Evolutionary conservation across 2,888 invertebrate species (phyloP).

Genomic region (Epinotia demarniana): DNA sequence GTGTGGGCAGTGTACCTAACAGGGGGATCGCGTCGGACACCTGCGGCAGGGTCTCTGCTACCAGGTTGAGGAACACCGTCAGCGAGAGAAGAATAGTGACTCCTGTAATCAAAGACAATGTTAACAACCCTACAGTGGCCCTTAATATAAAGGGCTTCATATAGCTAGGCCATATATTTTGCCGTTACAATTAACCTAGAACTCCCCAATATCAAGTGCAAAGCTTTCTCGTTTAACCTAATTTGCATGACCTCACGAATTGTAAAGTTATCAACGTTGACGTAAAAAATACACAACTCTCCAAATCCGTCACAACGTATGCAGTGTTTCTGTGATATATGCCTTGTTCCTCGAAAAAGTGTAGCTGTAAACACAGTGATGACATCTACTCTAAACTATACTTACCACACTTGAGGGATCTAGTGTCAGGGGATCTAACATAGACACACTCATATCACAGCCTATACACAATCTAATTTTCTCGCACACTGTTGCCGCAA

Average conservation of each 20-base stretch:
- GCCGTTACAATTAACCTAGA: background rate
- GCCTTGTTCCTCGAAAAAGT: slow-evolving; percentile 48
- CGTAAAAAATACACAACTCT: slow-evolving; percentile 58
- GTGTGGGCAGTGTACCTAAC: slow-evolving; percentile 93
- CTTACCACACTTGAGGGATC: slow-evolving; percentile 58
- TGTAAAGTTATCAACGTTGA: background rate
- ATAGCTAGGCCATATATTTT: slow-evolving; percentile 2
- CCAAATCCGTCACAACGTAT: slow-evolving; percentile 49
- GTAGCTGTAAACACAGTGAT: slow-evolving; percentile 49
- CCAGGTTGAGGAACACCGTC: slow-evolving; percentile 99
- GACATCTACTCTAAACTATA: slow-evolving; percentile 57
- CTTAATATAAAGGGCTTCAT: slow-evolving; percentile 29
- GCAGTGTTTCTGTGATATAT: slow-evolving; percentile 23
- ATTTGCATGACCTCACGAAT: background rate
- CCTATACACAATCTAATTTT: slow-evolving; percentile 68
- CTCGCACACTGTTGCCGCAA: slow-evolving; percentile 61
- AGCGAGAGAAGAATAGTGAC: slow-evolving; percentile 99
- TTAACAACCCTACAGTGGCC: slow-evolving; percentile 73
- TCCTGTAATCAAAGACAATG: slow-evolving; percentile 93
- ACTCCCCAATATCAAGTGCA: background rate
- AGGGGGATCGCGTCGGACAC: slow-evolving; percentile 99
- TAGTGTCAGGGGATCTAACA: slow-evolving; percentile 48
- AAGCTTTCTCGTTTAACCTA: background rate
- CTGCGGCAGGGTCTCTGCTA: slow-evolving; percentile 99
- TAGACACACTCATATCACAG: slow-evolving; percentile 64